These are phyloP conservation scores for Myotis yumanensis DNA, from an alignment of 2,113 vertebrate species.

Conservation along the genomic window DNA sequence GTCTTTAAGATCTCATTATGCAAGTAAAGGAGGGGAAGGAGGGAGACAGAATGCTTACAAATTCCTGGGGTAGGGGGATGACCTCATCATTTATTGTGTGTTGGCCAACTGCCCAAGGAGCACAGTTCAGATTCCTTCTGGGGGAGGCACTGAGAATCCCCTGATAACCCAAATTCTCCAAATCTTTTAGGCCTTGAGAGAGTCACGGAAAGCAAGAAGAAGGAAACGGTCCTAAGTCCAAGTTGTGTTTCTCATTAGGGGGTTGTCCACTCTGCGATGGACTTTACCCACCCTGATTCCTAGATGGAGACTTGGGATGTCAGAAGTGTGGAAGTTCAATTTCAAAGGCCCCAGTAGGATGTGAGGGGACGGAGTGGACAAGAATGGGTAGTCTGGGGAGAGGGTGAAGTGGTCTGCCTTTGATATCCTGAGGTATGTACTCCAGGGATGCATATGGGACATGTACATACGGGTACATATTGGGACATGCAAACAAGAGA, in stretches of 20 bases:
- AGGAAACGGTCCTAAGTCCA: background rate
- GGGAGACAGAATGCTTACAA: slow-evolving; percentile 22
- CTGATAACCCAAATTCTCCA: slow-evolving; percentile 31
- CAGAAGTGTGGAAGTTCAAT: background rate
- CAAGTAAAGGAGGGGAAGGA: slow-evolving; percentile 27
- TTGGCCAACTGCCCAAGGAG: slow-evolving; percentile 36
- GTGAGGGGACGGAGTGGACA: background rate
- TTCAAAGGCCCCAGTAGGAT: background rate
- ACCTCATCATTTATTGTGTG: slow-evolving; percentile 40
- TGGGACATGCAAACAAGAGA: background rate
- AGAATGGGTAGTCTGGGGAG: background rate
- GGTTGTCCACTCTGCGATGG: background rate
- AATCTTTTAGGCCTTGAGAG: slow-evolving; percentile 21
- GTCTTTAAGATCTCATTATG: slow-evolving; percentile 31
- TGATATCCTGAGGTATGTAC: background rate
- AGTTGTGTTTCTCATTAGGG: background rate
- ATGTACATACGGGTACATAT: background rate
- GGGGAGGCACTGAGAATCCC: slow-evolving; percentile 30
- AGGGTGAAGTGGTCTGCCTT: background rate
- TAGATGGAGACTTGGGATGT: background rate
- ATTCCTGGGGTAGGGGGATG: slow-evolving; percentile 14
- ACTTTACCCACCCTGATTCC: background rate
- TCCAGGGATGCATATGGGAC: background rate
- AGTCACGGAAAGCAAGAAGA: background rate
- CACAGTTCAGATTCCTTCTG: slow-evolving; percentile 52